A percentile compares a stretch with the other conserved stretches of the same genome.
Conservation (phyloP, 2,797 vertebrate species). For the Xenentodon cancila region DNA sequence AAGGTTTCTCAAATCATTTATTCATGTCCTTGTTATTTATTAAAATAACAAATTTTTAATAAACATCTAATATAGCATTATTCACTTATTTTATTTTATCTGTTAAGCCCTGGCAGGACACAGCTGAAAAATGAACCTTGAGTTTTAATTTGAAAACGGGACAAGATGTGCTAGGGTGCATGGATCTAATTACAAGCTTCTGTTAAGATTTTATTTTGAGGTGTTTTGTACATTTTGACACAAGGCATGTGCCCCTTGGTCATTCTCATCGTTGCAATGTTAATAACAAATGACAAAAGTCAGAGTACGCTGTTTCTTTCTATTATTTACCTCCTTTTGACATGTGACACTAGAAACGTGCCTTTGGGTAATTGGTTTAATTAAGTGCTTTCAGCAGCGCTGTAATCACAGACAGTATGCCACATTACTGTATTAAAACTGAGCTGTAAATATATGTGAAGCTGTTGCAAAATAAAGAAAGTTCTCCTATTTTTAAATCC, state of each 20-base stretch:
- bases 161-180: background rate
- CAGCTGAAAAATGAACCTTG: background rate
- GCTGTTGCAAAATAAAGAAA: too few relatives aligned
- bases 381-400: background rate
- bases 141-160: background rate
- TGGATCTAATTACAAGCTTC: slow-evolving; percentile 2
- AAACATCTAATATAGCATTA: slow-evolving; percentile 1
- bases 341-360: background rate
- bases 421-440: background rate
- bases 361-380: slow-evolving; percentile 8
- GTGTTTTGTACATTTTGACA: background rate
- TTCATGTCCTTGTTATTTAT: slow-evolving; percentile 22
- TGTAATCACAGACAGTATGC: too few relatives aligned
- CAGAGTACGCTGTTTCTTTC: background rate
- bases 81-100: background rate
- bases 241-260: slow-evolving; percentile 1
- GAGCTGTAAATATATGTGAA: background rate
- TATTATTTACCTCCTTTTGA: slow-evolving; percentile 8
- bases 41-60: background rate
- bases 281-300: slow-evolving; percentile 9
- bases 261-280: background rate
- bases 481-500: too few relatives aligned
- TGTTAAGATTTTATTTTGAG: background rate
- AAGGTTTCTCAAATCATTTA: slow-evolving; percentile 14
- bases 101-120: too few relatives aligned